Base-by-base conservation (phyloP, 64 coral and sea anemone genomes). In the Porites lutea region DNA sequence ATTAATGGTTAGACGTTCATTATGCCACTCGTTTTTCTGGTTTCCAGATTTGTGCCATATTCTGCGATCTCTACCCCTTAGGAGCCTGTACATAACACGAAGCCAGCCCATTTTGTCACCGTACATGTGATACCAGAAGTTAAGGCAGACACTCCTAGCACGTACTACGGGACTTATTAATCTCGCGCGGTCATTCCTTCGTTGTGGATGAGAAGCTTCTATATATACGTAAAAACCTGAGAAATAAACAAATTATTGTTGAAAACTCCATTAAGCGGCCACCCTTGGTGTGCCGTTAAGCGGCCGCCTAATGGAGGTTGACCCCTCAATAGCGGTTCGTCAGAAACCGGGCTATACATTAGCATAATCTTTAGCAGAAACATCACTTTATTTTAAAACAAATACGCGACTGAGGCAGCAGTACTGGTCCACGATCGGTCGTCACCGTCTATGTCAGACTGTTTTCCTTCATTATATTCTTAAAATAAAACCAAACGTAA, bases 91-190 rank as follows among this genome's bases (percentile, higher is more conserved):
- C 15, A 84, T 22, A 2, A 93, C 91, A 70, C 75, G 83, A 37
- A 93, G 59, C 60, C 71, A 74, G 8, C 91, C 91, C 82, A 87
- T 93, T 15, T 21, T 78, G 46, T 27, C 46, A 16, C 91, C 91
- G 19, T 87, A 61, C 91, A 93, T 93, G 63, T 87, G 71, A 71
- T 87, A 93, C 82, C 82, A 93, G 22, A 93, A 93, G 8, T 87
- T 63, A 49, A 93, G 6, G 61, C 91, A 93, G 11, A 87, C 16
- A 75, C 37, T 93, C 54, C 48, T 55, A 12, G 85, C 27, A 5
- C 18, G 9, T n/a, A 93, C 64, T 16, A 79, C 0, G 18, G 91
- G 82, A 75, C 91, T 93, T 51, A 87, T 23, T 46, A 93, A 65
- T 16, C 73, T 86, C 13, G 91, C 91, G 14, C 79, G 78, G 9